These are phyloP conservation scores for Echinometra lucunter DNA, from an alignment of 53 echinoderm and acorn worm species.

Conservation along the genomic window DNA sequence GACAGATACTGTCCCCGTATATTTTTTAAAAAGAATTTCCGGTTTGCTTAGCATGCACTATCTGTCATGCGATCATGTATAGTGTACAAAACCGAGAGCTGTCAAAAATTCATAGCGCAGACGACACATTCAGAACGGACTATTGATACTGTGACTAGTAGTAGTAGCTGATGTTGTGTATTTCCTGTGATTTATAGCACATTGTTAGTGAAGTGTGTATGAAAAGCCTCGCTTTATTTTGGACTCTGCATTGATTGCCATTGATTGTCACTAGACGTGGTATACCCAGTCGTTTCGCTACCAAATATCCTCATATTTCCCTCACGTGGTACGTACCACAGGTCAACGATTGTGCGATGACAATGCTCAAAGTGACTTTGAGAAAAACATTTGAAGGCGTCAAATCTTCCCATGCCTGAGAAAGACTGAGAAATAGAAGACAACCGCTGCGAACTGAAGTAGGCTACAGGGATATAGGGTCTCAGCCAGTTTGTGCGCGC, in stretches of 20 bases:
- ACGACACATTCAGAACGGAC: not conserved
- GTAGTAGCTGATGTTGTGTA: not conserved
- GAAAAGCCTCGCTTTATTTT: not conserved
- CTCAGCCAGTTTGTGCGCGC: not conserved
- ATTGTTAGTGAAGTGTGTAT: constrained; percentile 43
- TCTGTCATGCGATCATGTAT: no score
- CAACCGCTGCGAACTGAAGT: not conserved
- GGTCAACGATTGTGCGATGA: not conserved
- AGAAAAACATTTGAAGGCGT: not conserved
- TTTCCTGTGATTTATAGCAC: constrained; percentile 39
- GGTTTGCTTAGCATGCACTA: not conserved
- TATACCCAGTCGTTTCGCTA: constrained; percentile 6
- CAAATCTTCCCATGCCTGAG: not conserved
- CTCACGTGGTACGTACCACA: no score
- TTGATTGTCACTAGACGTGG: not conserved
- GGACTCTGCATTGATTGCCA: constrained; percentile 3
- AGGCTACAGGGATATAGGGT: not conserved
- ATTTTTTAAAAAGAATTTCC: no score
- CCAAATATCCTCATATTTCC: not conserved
- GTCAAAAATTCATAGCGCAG: not conserved
- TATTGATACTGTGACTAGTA: not conserved
- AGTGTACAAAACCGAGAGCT: not conserved
- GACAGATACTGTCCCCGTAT: no score
- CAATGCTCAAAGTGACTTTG: not conserved
- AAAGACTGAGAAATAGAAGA: not conserved